Conservation (phyloP, 2,888 invertebrate genomes). For the Agelastica alni region DNA sequence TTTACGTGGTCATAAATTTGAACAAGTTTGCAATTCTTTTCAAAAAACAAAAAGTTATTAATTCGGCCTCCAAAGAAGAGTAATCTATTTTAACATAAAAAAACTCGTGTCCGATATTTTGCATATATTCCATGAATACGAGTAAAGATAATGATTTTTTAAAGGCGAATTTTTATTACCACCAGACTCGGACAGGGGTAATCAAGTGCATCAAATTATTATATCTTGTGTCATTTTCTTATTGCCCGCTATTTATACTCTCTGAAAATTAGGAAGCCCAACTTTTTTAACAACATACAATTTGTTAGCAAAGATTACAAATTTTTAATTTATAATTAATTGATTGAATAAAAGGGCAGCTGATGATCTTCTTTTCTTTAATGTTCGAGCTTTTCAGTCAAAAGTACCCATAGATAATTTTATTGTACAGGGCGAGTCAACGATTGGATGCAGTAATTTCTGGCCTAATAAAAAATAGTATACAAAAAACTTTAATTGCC, state of each 20-base stretch:
- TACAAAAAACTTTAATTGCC: no score
- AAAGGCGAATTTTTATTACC: slow-evolving; percentile 12
- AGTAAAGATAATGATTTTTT: slow-evolving; percentile 23
- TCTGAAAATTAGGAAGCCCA: not conserved
- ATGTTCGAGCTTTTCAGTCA: not conserved
- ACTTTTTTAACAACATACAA: no score
- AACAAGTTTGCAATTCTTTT: slow-evolving; percentile 7
- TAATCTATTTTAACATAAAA: slow-evolving; percentile 21
- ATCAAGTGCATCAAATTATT: slow-evolving; percentile 12
- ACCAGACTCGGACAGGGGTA: not conserved
- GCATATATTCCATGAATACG: slow-evolving; percentile 21
- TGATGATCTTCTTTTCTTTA: not conserved
- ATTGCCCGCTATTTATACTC: no score
- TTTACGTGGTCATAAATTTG: slow-evolving; percentile 12
- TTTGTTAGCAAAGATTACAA: not conserved
- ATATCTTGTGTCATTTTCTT: slow-evolving; percentile 18
- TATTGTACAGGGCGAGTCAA: no score
- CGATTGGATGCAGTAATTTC: no score
- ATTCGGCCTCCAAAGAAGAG: slow-evolving; percentile 8
- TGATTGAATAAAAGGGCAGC: not conserved
- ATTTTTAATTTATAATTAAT: not conserved
- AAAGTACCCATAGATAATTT: no score
- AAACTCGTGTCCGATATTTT: slow-evolving; percentile 19
- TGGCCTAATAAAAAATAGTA: no score
- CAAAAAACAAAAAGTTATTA: slow-evolving; percentile 13